phyloP scores from a whole-genome alignment of 2,797 vertebrate genomes.

The Crypturellus tataupa region DNA sequence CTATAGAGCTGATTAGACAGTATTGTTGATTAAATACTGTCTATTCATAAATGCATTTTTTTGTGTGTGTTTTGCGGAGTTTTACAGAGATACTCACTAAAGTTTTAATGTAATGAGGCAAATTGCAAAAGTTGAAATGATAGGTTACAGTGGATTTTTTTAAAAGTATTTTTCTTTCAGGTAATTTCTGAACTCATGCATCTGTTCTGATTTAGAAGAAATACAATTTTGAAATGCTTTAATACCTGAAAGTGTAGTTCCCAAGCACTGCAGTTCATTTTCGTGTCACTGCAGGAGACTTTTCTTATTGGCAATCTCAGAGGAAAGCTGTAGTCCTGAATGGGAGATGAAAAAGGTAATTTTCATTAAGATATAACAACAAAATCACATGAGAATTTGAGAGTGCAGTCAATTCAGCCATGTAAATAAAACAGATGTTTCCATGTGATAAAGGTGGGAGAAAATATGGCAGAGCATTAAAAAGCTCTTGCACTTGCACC shows the following conservation, averaged over 20 bases:
- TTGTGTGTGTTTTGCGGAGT: background rate
- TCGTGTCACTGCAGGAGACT: constrained; percentile 72
- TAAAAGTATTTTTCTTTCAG: background rate
- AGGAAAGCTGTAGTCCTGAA: constrained; percentile 51
- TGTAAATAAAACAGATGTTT: constrained; percentile 67
- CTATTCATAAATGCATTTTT: background rate
- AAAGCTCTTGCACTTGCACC: background rate
- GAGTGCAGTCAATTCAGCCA: constrained; percentile 37
- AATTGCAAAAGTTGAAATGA: constrained; percentile 8
- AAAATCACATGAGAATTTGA: constrained; percentile 45
- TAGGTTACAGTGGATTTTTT: background rate
- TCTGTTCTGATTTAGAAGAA: constrained; percentile 52
- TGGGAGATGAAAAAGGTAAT: constrained; percentile 67
- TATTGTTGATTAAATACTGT: background rate
- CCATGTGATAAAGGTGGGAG: constrained; percentile 14
- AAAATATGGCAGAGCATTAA: constrained; percentile 29
- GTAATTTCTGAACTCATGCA: constrained; percentile 16
- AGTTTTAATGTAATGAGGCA: background rate
- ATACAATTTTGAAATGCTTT: constrained; percentile 32
- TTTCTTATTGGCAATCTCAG: constrained; percentile 68
- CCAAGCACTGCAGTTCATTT: constrained; percentile 58
- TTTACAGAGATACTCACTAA: background rate
- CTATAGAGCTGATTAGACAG: background rate
- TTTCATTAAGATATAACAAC: constrained; percentile 62
- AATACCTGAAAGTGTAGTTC: constrained; percentile 55